A percentile compares a stretch with the other conserved stretches of the same genome.
phyloP scores from a whole-genome alignment of 1,140 invertebrate species.

The Drosophila pandora region DNA sequence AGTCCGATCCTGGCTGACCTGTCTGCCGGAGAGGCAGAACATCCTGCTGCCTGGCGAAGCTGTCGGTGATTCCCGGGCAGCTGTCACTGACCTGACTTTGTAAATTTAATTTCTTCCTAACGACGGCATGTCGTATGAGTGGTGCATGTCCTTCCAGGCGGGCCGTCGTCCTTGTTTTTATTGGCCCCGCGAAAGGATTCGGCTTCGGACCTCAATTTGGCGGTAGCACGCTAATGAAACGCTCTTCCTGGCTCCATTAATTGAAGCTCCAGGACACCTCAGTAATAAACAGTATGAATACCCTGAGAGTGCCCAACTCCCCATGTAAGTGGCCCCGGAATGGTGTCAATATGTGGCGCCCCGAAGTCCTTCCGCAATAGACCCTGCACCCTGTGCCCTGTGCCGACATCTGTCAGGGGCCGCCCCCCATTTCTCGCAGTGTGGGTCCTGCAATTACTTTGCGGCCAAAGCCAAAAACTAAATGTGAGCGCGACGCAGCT shows the following conservation, averaged over 20 bases:
- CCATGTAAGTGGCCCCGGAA: neutral
- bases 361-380: conserved; percentile 9
- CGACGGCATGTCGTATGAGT: conserved; percentile 53
- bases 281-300: too few species aligned
- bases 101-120: conserved; percentile 46
- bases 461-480: conserved; percentile 60
- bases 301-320: neutral
- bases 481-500: conserved; percentile 68
- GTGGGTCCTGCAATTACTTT: conserved; percentile 58
- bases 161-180: conserved; percentile 7
- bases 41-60: neutral
- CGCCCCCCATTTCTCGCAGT: conserved; percentile 12
- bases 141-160: conserved; percentile 36
- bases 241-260: conserved; percentile 16
- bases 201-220: conserved; percentile 22
- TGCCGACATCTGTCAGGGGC: conserved; percentile 21
- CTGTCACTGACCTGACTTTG: conserved; percentile 9
- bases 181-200: conserved; percentile 7
- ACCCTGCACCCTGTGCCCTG: neutral
- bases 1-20: neutral
- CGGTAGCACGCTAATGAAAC: conserved; percentile 23
- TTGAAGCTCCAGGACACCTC: neutral
- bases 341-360: neutral
- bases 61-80: neutral
- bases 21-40: neutral